Percentiles rank a stretch among this genome's conserved stretches.
These are phyloP conservation scores for Apogon hyalosoma DNA, from an alignment of 2,797 vertebrate genomes.

Conservation along the genomic window DNA sequence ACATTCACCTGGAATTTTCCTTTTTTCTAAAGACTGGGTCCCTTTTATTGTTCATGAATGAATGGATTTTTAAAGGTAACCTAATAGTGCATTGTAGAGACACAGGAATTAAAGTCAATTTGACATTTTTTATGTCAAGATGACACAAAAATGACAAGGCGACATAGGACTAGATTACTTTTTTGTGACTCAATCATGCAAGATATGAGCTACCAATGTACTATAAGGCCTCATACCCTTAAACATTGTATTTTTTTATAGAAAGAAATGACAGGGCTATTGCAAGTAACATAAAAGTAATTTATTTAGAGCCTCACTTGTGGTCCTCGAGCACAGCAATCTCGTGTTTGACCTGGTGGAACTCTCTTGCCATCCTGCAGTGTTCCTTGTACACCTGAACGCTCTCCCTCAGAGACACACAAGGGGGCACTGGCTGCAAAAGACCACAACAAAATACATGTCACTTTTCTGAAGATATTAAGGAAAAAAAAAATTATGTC, in stretches of 20 bases:
- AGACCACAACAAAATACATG: conserved; percentile 12
- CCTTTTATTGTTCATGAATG: no score
- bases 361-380: conserved; percentile 96
- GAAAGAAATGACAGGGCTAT: background rate
- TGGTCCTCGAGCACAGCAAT: conserved; percentile 92
- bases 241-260: background rate
- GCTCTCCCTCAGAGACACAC: conserved; percentile 91
- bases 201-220: background rate
- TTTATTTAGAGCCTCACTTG: conserved; percentile 86
- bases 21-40: no score
- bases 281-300: background rate
- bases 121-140: no score
- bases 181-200: background rate
- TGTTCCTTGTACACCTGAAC: conserved; percentile 95
- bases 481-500: background rate
- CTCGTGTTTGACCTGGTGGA: conserved; percentile 95
- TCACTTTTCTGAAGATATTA: background rate
- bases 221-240: background rate
- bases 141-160: no score
- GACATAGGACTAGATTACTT: background rate
- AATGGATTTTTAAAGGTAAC: no score
- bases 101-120: no score
- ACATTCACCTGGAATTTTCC: background rate
- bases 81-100: no score
- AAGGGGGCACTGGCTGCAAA: conserved; percentile 91